Base-by-base conservation (phyloP, 2,797 vertebrate species). In the Neoniphon sammara region DNA sequence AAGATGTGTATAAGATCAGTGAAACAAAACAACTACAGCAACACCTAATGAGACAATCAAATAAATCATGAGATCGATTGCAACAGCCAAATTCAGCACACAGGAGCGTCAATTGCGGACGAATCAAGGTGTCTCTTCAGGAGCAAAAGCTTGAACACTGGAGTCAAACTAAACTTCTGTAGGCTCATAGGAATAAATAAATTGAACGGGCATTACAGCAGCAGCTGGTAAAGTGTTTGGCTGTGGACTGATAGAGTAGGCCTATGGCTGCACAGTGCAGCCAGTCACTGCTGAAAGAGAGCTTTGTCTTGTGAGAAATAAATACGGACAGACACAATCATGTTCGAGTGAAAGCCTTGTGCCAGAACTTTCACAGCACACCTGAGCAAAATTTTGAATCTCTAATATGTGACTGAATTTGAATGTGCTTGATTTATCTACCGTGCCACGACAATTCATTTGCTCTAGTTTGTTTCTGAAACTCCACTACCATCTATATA, bases 121-220 rank as follows among this genome's bases (percentile, higher is more conserved):
- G 80, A 87, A 90, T 89, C 77, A 58, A 86, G 73, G 77, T 73
- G 80, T 81, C 85, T 81, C 49, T 72, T 74, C 53, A 14, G 78
- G 73, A 85, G 81, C 80, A 75, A 73, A 71, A 70, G 65, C 67
- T 70, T 53, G 73, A 84, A 89, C 84, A 87, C 82, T 79, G 84
- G 83, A 85, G 78, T 79, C 88, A 78, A 83, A 84, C 89, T 78
- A 78, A 75, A 86, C 85, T 76, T 83, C 81, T 88, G 88, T 47
- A 87, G 81, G 79, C 54, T 83, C n/a, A n/a, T 30, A 66, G 80
- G 87, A 89, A 92, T 91, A 92, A 92, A 93, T 90, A 91, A 87
- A 89, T 81, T n/a, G 78, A 86, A 86, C 66, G 58, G 82, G 80
- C 87, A 75, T 82, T 83, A 90, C 90, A 89, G 81, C 85, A 88